A percentile compares a stretch with the other conserved stretches of the same genome.
Conservation (phyloP, 1,140 invertebrate species). For the Parasteatoda tepidariorum region DNA sequence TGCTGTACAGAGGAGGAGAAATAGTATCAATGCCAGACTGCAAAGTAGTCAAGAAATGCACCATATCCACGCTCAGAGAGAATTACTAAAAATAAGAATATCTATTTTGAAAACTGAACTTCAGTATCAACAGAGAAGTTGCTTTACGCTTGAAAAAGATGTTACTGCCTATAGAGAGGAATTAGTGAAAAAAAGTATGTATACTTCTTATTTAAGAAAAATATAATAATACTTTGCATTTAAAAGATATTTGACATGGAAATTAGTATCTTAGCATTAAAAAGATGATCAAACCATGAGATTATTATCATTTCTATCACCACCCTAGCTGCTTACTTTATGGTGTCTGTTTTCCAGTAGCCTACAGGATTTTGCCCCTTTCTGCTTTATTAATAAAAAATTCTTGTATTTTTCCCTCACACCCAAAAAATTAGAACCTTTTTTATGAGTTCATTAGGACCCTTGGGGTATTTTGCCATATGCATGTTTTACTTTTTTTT, state of each 20-base stretch:
- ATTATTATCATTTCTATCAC: no score
- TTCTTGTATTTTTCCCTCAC: no score
- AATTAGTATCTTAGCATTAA: no score
- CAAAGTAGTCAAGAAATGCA: slow-evolving; percentile 43
- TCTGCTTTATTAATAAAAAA: no score
- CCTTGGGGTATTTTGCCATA: no score
- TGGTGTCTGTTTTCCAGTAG: no score
- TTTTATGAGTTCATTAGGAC: no score
- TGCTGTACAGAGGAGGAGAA: slow-evolving; percentile 71
- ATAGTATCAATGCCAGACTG: slow-evolving; percentile 71
- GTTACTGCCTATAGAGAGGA: slow-evolving; percentile 66
- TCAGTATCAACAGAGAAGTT: slow-evolving; percentile 10
- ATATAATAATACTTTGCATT: not conserved
- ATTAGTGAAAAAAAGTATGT: slow-evolving; percentile 74
- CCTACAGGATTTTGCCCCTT: no score
- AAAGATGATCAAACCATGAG: no score
- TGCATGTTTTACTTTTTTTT: no score
- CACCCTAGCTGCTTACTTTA: no score
- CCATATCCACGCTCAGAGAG: slow-evolving; percentile 63
- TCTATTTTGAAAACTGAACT: slow-evolving; percentile 66
- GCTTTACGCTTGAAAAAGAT: slow-evolving; percentile 58
- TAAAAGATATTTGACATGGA: not conserved
- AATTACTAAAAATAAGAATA: slow-evolving; percentile 66
- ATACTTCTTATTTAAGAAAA: slow-evolving; percentile 65
- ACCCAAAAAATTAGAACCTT: no score